phyloP scores from a whole-genome alignment of 2,113 vertebrate species.

The Mormyrus lacerda region DNA sequence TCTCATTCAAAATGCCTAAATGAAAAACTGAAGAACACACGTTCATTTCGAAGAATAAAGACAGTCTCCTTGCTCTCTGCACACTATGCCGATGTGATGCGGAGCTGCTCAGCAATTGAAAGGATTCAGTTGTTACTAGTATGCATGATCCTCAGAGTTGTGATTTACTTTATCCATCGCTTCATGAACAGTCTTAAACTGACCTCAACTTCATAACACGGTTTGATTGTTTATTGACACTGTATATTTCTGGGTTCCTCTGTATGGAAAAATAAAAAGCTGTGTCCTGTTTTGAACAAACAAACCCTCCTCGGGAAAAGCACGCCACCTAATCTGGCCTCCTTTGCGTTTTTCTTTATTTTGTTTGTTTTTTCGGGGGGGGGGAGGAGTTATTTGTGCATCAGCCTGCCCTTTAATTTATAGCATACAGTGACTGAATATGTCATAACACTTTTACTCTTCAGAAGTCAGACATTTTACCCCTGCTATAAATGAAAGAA shows the following conservation, averaged over 20 bases:
- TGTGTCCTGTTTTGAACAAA: too few species aligned
- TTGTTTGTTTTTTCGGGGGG: background rate
- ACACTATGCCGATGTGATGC: background rate
- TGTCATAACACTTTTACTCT: background rate
- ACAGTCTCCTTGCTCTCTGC: too few species aligned
- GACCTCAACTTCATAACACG: background rate
- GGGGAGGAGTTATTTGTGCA: too few species aligned
- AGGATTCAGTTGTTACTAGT: background rate
- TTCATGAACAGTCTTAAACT: background rate
- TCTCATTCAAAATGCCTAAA: background rate
- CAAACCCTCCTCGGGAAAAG: background rate
- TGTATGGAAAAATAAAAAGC: background rate
- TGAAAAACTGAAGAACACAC: background rate
- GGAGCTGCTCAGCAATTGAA: background rate
- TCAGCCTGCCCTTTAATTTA: constrained; percentile 1
- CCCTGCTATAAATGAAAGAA: background rate
- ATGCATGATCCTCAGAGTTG: background rate
- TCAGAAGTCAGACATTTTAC: background rate
- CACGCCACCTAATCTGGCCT: background rate
- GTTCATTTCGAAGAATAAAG: too few species aligned
- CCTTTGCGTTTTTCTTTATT: background rate
- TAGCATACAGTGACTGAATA: background rate
- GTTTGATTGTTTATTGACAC: background rate
- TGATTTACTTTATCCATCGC: background rate
- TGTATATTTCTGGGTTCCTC: background rate